These are phyloP conservation scores for Gymnogyps californianus DNA, from an alignment of 2,113 vertebrate species.

Conservation along the genomic window DNA sequence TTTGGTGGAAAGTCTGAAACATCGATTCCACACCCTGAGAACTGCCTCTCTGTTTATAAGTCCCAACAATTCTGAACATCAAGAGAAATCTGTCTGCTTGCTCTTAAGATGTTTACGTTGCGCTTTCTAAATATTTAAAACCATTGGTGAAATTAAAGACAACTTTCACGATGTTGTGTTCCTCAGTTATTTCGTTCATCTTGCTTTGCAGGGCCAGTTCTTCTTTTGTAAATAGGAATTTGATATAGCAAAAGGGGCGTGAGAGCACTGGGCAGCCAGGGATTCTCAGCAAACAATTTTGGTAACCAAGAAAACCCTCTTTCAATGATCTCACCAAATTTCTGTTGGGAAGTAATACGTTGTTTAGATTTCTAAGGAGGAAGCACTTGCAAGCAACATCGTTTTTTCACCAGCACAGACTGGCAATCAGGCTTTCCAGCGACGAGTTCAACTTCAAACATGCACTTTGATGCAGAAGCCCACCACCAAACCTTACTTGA, in stretches of 20 bases:
- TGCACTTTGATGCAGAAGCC: neutral
- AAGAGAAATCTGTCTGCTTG: neutral
- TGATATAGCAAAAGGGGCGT: neutral
- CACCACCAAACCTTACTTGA: neutral
- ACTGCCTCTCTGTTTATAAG: neutral
- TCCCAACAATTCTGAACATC: neutral
- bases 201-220: neutral
- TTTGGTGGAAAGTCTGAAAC: neutral
- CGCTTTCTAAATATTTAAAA: slow-evolving; percentile 32
- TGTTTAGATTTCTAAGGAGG: neutral
- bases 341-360: neutral
- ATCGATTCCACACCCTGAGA: neutral
- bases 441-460: neutral
- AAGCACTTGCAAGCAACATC: neutral
- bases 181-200: neutral
- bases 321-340: neutral
- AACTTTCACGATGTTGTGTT: neutral
- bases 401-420: neutral
- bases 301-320: neutral
- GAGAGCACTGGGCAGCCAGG: neutral
- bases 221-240: neutral
- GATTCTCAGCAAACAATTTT: neutral
- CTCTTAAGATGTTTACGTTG: neutral
- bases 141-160: neutral
- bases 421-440: neutral